These are phyloP conservation scores for Orthonyx spaldingii DNA, from an alignment of 2,113 vertebrate species.

Conservation along the genomic window DNA sequence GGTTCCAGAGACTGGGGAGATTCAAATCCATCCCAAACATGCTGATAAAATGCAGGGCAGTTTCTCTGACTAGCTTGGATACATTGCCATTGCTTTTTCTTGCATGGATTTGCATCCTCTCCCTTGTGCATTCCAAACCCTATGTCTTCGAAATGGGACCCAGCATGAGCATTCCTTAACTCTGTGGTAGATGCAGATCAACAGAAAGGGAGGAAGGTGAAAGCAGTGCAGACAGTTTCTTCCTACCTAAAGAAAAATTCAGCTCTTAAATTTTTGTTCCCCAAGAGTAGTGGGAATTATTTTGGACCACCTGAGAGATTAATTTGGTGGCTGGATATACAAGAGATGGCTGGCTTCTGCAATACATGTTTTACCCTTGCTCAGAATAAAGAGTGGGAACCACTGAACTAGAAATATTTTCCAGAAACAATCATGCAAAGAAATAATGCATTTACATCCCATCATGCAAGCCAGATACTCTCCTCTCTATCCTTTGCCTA, in stretches of 20 bases:
- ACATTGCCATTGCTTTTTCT: not conserved
- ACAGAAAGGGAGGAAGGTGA: not conserved
- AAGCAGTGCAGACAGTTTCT: not conserved
- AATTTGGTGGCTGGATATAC: not conserved
- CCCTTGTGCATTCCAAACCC: not conserved
- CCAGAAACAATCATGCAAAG: conserved; percentile 47
- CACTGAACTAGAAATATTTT: conserved; percentile 48
- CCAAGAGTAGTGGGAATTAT: not conserved
- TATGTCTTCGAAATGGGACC: not conserved
- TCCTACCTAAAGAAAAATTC: not conserved
- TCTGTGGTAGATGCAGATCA: not conserved
- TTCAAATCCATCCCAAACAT: not conserved
- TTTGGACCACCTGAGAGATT: not conserved
- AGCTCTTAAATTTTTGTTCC: not conserved
- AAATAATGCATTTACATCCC: conserved; percentile 35
- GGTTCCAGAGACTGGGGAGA: not conserved
- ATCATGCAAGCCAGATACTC: conserved; percentile 57
- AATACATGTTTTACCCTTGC: not conserved
- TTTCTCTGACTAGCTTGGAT: not conserved
- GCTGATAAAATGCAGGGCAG: not conserved
- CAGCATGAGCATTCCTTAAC: not conserved
- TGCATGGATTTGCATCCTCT: not conserved
- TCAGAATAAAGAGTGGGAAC: conserved; percentile 29
- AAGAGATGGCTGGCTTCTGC: not conserved
- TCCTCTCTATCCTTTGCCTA: conserved; percentile 5